A percentile compares a stretch with the other conserved stretches of the same genome.
These are phyloP conservation scores for Aphelinus atriplicis DNA, from an alignment of 1,140 invertebrate species.

Conservation along the genomic window DNA sequence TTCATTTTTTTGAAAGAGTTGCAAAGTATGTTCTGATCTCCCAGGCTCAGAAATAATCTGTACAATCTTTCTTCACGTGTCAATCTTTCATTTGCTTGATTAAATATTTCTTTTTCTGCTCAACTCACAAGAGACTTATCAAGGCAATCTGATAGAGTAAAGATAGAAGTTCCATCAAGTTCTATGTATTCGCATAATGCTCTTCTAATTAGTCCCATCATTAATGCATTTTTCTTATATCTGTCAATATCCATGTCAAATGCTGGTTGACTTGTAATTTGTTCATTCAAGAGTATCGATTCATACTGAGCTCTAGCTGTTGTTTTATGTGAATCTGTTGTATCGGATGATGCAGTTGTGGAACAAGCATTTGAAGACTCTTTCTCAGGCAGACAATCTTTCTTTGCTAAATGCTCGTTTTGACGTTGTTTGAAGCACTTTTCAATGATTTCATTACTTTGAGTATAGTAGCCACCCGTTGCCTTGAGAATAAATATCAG, in stretches of 20 bases:
- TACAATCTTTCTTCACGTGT: too few species aligned
- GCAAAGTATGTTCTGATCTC: too few species aligned
- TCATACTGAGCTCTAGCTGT: background rate
- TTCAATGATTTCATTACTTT: conserved; percentile 30
- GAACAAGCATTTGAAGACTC: background rate
- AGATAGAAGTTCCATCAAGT: too few species aligned
- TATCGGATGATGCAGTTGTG: background rate
- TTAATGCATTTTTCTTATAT: conserved; percentile 28
- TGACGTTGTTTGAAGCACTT: background rate
- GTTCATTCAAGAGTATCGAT: background rate
- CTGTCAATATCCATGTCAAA: background rate
- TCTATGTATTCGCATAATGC: too few species aligned
- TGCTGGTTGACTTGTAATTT: background rate
- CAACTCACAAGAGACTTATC: too few species aligned
- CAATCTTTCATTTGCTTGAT: too few species aligned
- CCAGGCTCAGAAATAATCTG: too few species aligned
- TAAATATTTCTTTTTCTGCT: too few species aligned
- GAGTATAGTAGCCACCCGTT: background rate
- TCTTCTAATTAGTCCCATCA: background rate
- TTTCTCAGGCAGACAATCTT: background rate
- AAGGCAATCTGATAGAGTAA: too few species aligned
- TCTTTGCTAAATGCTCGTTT: background rate
- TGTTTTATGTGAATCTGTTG: conserved; percentile 15
- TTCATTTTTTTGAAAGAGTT: too few species aligned
- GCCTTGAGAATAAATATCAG: background rate